Base-by-base conservation (phyloP, 2,888 invertebrate species). In the Heterodera filipjevi region DNA sequence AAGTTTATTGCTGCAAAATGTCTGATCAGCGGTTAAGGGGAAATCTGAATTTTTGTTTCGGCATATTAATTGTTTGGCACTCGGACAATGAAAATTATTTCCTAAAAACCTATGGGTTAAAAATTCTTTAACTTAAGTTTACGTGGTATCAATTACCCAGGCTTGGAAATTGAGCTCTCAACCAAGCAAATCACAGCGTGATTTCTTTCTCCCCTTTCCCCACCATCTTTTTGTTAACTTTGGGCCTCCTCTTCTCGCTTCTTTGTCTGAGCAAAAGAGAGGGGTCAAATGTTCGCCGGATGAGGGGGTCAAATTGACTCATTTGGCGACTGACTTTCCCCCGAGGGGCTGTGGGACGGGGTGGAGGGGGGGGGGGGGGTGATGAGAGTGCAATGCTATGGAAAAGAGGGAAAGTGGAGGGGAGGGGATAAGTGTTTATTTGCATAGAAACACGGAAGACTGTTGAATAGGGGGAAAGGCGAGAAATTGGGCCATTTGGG, bases 401-500 rank as follows among this genome's bases (percentile, higher is more conserved):
- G 59, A 59, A 27, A n/a, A 27, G 59, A 59, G 12, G 2, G 59
- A 59, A 59, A 59, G 59, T 59, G 59, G 59, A 27, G 59, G 59
- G 59, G 59, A 10, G n/a, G 59, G 59, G 59, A 59, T 59, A 59
- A 59, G 59, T 59, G 59, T 59, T 59, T 59, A 59, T 59, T 59
- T 59, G 59, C 59, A 59, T 59, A 59, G 59, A 59, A 59, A 59
- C 59, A 59, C 59, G 49, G 49, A 39, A 49, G n/a, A 22, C 59
- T 59, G 59, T 59, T 59, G 59, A 59, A 59, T 59, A n/a, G n/a
- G 59, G 59, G 22, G 59, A 59, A 59, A n/a, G 59, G 59, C 59
- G 59, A 59, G 59, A 59, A 59, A 22, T 59, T 59, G 59, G 59
- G 59, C n/a, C 59, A n/a, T n/a, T 22, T 59, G 22, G 12, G 59